Evolutionary conservation across 1,140 invertebrate species (phyloP).

Genomic region (Pseudomyrmex cubaensis): DNA sequence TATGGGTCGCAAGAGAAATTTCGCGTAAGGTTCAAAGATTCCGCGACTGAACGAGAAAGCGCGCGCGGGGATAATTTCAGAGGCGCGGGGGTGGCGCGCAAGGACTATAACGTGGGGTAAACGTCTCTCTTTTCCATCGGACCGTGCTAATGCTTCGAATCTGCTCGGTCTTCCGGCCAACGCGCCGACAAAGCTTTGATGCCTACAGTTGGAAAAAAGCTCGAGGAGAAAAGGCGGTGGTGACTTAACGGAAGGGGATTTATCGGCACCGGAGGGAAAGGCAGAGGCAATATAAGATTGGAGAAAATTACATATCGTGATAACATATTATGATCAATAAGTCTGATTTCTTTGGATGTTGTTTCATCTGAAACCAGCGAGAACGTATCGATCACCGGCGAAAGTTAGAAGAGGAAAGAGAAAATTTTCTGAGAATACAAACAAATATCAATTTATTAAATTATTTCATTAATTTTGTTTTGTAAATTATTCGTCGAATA

Average conservation of each 20-base stretch:
- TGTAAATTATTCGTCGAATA: neutral
- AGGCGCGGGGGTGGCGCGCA: constrained; percentile 35
- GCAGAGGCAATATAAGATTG: constrained; percentile 2
- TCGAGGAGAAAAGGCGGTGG: constrained; percentile 17
- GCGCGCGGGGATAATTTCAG: constrained; percentile 35
- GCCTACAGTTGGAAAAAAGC: constrained; percentile 58
- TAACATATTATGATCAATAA: constrained; percentile 2
- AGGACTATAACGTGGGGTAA: constrained; percentile 46
- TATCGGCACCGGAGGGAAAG: constrained; percentile 1
- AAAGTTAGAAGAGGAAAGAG: neutral
- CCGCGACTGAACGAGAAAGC: constrained; percentile 20
- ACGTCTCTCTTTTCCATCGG: constrained; percentile 63
- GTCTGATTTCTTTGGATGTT: neutral
- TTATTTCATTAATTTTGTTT: too few species aligned
- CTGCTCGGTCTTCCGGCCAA: constrained; percentile 76
- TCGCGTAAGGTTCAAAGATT: neutral
- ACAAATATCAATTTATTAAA: neutral
- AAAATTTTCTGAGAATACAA: neutral
- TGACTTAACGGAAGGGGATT: constrained; percentile 21
- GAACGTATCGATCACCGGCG: neutral
- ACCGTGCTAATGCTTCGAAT: constrained; percentile 74
- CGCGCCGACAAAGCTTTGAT: constrained; percentile 77
- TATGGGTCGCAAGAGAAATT: neutral
- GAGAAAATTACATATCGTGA: constrained; percentile 12
- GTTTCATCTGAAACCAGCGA: neutral